Evolutionary conservation across 1,140 invertebrate genomes (phyloP).

Genomic region (Elymnias hypermnestra): DNA sequence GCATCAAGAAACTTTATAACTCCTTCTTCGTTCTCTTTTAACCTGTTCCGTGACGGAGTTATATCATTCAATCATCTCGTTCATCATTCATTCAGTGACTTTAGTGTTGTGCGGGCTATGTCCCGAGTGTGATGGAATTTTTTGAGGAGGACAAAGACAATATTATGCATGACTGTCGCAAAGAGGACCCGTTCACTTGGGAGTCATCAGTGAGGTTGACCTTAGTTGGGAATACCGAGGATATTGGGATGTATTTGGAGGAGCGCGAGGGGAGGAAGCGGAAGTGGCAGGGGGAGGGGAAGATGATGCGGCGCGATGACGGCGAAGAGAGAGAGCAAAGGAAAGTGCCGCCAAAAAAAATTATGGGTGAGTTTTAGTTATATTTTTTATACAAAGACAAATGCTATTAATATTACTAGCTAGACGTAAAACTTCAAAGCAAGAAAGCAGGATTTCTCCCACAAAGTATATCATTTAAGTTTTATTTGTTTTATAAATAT

Average conservation of each 20-base stretch:
- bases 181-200: conserved; percentile 57
- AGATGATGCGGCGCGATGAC: conserved; percentile 52
- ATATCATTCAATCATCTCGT: conserved; percentile 34
- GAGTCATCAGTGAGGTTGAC: conserved; percentile 53
- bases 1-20: conserved; percentile 89
- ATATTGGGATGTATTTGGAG: conserved; percentile 59
- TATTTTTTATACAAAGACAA: too few relatives aligned
- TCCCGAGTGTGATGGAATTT: conserved; percentile 57
- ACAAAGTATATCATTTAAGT: too few relatives aligned
- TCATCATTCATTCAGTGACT: conserved; percentile 58
- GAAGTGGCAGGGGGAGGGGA: conserved; percentile 57
- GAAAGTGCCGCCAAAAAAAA: conserved; percentile 61
- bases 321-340: conserved; percentile 54
- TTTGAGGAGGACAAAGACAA: conserved; percentile 43
- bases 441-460: too few relatives aligned
- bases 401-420: too few relatives aligned
- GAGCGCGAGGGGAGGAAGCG: conserved; percentile 51
- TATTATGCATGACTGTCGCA: conserved; percentile 58
- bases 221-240: conserved; percentile 51
- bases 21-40: conserved; percentile 91
- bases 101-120: conserved; percentile 49
- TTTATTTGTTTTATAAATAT: conserved; percentile 1
- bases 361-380: conserved; percentile 60
- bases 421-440: too few relatives aligned
- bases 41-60: conserved; percentile 44